These are phyloP conservation scores for Drosophila glabriapex DNA, from an alignment of 2,888 invertebrate species.

Conservation along the genomic window DNA sequence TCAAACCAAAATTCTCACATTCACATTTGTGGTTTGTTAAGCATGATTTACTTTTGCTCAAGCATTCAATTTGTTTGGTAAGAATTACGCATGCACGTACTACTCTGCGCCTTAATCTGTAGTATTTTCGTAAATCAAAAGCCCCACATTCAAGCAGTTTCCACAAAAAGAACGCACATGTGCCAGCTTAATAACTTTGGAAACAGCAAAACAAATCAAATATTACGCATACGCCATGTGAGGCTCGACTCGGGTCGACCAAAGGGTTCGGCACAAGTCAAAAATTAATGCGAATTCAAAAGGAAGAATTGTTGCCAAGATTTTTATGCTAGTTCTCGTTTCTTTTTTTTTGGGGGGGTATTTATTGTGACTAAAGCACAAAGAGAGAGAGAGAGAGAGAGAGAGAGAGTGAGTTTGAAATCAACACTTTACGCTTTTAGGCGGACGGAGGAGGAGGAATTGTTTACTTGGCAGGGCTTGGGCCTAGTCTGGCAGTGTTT, in stretches of 20 bases:
- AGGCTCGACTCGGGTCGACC: conserved; percentile 1
- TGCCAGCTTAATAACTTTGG: conserved; percentile 47
- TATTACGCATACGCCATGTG: conserved; percentile 61
- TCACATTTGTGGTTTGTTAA: background rate
- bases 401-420: conserved; percentile 40
- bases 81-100: background rate
- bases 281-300: conserved; percentile 50
- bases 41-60: conserved; percentile 5
- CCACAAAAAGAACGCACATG: conserved; percentile 43
- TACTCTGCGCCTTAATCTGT: background rate
- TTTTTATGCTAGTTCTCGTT: conserved; percentile 15
- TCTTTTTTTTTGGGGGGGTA: conserved; percentile 1
- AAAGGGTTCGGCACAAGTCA: conserved; percentile 17
- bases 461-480: conserved; percentile 37
- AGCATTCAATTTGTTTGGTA: conserved; percentile 10
- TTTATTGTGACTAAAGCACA: conserved; percentile 25
- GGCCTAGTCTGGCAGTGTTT: conserved; percentile 51
- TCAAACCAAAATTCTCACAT: background rate
- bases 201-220: conserved; percentile 52
- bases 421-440: conserved; percentile 59
- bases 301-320: conserved; percentile 34
- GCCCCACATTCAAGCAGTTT: conserved; percentile 18
- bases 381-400: conserved; percentile 15
- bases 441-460: background rate
- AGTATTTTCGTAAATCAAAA: conserved; percentile 18